phyloP scores from a whole-genome alignment of 2,888 invertebrate genomes.

The Ectemnius cavifrons region DNA sequence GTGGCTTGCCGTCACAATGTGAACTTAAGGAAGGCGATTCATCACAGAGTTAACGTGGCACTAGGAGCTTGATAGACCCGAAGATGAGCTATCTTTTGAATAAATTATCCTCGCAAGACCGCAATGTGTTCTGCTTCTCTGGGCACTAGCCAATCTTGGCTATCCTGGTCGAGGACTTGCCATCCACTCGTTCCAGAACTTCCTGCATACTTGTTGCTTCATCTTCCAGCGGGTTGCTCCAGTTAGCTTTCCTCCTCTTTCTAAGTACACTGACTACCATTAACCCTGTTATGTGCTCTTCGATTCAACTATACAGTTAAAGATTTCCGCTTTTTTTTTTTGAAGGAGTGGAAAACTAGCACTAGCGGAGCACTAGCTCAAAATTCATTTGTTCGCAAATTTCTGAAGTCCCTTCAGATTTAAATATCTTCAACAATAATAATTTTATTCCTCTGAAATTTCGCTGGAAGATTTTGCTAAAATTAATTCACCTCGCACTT shows the following conservation, averaged over 20 bases:
- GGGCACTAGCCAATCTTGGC: slow-evolving; percentile 2
- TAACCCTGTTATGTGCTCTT: not conserved
- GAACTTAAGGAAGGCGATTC: slow-evolving; percentile 31
- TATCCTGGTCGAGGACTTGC: not conserved
- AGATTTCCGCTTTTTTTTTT: too few relatives aligned
- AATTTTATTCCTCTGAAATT: too few relatives aligned
- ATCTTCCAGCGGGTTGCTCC: not conserved
- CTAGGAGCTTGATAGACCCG: slow-evolving; percentile 48
- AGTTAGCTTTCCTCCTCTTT: not conserved
- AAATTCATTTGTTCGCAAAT: too few relatives aligned
- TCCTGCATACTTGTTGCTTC: not conserved
- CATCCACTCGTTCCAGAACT: not conserved
- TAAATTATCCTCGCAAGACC: slow-evolving; percentile 49
- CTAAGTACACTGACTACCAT: not conserved
- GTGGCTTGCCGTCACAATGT: too few relatives aligned
- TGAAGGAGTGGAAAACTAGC: too few relatives aligned
- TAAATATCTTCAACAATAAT: too few relatives aligned
- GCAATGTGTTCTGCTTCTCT: slow-evolving; percentile 19
- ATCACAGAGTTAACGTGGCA: slow-evolving; percentile 40
- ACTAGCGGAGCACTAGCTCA: too few relatives aligned
- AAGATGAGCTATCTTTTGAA: slow-evolving; percentile 52
- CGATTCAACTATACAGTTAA: too few relatives aligned
- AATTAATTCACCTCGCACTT: too few relatives aligned
- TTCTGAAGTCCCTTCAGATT: too few relatives aligned
- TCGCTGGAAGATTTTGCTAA: too few relatives aligned